Conservation (phyloP, 2,888 invertebrate genomes). For the Apotomis capreana region DNA sequence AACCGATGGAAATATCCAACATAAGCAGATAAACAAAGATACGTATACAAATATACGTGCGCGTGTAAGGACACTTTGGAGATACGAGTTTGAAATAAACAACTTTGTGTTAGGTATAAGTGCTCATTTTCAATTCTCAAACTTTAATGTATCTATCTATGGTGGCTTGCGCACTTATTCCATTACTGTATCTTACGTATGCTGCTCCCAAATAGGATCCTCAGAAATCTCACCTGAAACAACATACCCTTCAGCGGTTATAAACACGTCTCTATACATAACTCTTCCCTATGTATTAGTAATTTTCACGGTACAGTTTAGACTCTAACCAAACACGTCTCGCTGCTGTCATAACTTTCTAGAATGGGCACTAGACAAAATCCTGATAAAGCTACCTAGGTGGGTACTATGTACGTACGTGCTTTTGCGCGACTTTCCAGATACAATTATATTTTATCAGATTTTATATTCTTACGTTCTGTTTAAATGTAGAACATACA, state of each 20-base stretch:
- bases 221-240: neutral
- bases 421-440: neutral
- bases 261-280: neutral
- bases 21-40: neutral
- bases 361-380: conserved; percentile 18
- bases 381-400: neutral
- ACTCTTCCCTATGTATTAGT: neutral
- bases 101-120: too few species aligned
- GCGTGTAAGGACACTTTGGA: too few species aligned
- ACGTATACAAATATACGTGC: neutral
- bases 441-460: neutral
- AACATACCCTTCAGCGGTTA: neutral
- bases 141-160: too few species aligned
- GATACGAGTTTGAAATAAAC: too few species aligned
- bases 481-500: neutral
- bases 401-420: too few species aligned
- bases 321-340: neutral
- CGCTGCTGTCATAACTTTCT: conserved; percentile 13
- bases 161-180: too few species aligned
- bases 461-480: neutral
- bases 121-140: too few species aligned
- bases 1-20: neutral
- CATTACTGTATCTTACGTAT: too few species aligned
- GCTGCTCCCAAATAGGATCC: neutral
- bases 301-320: neutral